A percentile compares a stretch with the other conserved stretches of the same genome.
These are phyloP conservation scores for Daphoenositta chrysoptera DNA, from an alignment of 2,113 vertebrate genomes.

Conservation along the genomic window DNA sequence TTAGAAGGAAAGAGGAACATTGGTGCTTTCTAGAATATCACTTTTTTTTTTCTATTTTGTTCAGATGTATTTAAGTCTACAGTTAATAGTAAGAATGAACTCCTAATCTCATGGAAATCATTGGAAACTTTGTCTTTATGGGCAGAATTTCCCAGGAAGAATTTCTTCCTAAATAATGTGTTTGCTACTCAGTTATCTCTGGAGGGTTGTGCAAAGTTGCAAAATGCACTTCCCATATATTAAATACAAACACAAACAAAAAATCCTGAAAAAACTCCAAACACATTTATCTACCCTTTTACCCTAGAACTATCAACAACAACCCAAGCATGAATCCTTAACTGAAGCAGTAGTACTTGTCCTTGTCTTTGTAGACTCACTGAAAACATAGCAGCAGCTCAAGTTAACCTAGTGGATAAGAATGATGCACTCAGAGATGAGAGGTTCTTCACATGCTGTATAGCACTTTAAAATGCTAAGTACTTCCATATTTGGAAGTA, in stretches of 20 bases:
- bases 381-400: background rate
- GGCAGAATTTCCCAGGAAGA: background rate
- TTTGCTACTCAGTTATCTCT: background rate
- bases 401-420: background rate
- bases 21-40: background rate
- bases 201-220: background rate
- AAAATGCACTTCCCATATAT: background rate
- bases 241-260: background rate
- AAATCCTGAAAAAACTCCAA: background rate
- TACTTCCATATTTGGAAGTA: background rate
- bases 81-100: background rate
- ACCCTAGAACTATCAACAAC: background rate
- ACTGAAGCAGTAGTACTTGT: background rate
- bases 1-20: background rate
- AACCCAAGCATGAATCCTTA: background rate
- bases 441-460: conserved; percentile 15
- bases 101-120: background rate
- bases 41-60: background rate
- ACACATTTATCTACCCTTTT: background rate
- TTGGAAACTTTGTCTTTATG: background rate
- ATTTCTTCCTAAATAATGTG: background rate
- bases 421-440: conserved; percentile 6
- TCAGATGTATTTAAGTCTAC: background rate
- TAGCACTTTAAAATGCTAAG: conserved; percentile 23
- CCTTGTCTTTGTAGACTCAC: background rate